Base-by-base conservation (phyloP, 2,113 vertebrate species). In the Athene cunicularia region DNA sequence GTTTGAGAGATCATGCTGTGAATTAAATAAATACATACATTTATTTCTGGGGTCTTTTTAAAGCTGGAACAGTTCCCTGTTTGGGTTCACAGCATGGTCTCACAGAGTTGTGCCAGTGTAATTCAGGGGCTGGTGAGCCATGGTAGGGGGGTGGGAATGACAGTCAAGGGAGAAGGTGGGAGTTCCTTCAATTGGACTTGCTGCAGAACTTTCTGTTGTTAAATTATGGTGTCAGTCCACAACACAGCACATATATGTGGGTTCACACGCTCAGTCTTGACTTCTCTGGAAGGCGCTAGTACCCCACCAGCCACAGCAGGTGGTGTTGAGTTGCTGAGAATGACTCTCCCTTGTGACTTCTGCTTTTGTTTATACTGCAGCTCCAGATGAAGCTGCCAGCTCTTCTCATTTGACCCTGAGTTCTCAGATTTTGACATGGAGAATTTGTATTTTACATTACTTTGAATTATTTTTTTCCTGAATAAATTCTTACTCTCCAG, bases 21-120 rank as follows among this genome's bases (percentile, higher is more conserved):
- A 95, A 75, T 93, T 96, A 94, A 96, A 74, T 88, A 94, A 12
- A 90, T 91, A 37, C 84, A 89, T 96, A 68, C 62, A 82, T 94
- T 93, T 93, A 73, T 85, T 96, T 90, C 7, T 87, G 43, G 24
- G 30, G 27, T 85, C 62, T 32, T 74, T 76, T 49, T 72, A 45
- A 75, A 91, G 52, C 77, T 93, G 93, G 58, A 91, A n/a, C 14
- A 26, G 37, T 95, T 90, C 90, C 37, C 60, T 87, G 6, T 80
- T 93, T 53, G 84, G 50, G 55, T 80, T 84, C 55, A 41, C 83
- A 96, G 76, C 50, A 35, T 39, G 50, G 18, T 47, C 55, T 60
- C 20, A 1, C 33, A 49, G 83, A 45, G 43, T 12, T 86, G 41
- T 93, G 41, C 83, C 84, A 76, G 58, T 68, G 66, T 75, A 71